phyloP scores from a whole-genome alignment of 2,888 invertebrate genomes.

The Nomada fabriciana region DNA sequence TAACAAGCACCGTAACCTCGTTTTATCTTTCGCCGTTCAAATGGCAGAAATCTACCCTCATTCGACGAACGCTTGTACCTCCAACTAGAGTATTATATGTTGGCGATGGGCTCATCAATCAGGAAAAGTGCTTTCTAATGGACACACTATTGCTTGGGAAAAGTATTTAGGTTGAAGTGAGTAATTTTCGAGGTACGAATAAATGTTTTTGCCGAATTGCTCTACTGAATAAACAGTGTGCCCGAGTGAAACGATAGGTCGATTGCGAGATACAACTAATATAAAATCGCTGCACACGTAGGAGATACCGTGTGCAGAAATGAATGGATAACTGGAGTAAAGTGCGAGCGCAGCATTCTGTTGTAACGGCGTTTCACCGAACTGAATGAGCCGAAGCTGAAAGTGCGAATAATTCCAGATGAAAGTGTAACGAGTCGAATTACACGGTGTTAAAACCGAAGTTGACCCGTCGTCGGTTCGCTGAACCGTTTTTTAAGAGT shows the following conservation, averaged over 20 bases:
- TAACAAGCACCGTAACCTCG: conserved; percentile 72
- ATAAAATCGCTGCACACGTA: too few species aligned
- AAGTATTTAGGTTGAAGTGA: not conserved
- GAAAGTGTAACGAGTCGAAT: conserved; percentile 13
- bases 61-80: conserved; percentile 14
- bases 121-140: not conserved
- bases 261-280: too few species aligned
- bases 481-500: conserved; percentile 1
- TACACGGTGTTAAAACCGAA: conserved; percentile 13
- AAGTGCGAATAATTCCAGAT: not conserved
- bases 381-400: not conserved
- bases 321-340: conserved; percentile 21
- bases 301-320: not conserved
- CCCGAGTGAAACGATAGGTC: not conserved
- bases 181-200: too few species aligned
- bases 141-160: not conserved
- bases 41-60: conserved; percentile 18
- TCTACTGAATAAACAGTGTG: not conserved
- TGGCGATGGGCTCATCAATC: conserved; percentile 14
- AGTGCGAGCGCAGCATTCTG: not conserved
- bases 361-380: not conserved
- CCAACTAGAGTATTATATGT: conserved; percentile 7
- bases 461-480: not conserved
- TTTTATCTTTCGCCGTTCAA: conserved; percentile 52
- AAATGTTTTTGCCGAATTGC: not conserved